Percentiles rank a stretch among this genome's conserved stretches.
These are phyloP conservation scores for Copidosoma aretas DNA, from an alignment of 2,888 invertebrate genomes.

Conservation along the genomic window DNA sequence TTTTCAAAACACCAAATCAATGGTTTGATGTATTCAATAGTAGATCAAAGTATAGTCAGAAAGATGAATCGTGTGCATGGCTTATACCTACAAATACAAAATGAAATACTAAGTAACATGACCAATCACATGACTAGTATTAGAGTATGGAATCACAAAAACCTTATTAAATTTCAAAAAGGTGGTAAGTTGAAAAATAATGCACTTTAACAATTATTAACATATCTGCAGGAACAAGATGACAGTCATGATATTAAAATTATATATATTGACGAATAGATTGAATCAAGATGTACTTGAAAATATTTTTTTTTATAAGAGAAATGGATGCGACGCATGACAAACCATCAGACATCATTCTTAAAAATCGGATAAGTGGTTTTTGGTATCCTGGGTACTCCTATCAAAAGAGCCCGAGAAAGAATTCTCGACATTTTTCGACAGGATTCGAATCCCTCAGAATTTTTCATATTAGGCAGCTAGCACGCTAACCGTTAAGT, in stretches of 20 bases:
- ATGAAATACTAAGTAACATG: neutral
- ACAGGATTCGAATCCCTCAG: neutral
- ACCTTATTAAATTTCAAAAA: too few relatives aligned
- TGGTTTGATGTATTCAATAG: neutral
- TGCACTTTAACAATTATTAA: neutral
- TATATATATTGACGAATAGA: conserved; percentile 23
- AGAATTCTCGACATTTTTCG: neutral
- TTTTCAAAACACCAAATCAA: neutral
- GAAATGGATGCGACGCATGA: conserved; percentile 41
- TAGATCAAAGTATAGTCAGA: neutral
- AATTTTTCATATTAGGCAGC: too few relatives aligned
- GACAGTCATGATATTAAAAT: too few relatives aligned
- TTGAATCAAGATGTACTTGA: conserved; percentile 43
- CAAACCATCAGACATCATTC: conserved; percentile 10
- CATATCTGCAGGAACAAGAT: too few relatives aligned
- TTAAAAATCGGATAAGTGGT: conserved; percentile 10
- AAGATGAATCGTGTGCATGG: neutral
- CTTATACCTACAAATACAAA: neutral
- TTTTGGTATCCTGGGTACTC: neutral
- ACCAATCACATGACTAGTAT: too few relatives aligned
- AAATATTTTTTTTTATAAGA: conserved; percentile 49
- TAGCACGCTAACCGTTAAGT: too few relatives aligned
- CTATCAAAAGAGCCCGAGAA: too few relatives aligned
- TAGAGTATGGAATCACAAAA: too few relatives aligned
- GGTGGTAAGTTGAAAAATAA: too few relatives aligned